Evolutionary conservation across 2,797 vertebrate species (phyloP), one percentile per base, ranked within the genome.

Genomic region (Microtus californicus): DNA sequence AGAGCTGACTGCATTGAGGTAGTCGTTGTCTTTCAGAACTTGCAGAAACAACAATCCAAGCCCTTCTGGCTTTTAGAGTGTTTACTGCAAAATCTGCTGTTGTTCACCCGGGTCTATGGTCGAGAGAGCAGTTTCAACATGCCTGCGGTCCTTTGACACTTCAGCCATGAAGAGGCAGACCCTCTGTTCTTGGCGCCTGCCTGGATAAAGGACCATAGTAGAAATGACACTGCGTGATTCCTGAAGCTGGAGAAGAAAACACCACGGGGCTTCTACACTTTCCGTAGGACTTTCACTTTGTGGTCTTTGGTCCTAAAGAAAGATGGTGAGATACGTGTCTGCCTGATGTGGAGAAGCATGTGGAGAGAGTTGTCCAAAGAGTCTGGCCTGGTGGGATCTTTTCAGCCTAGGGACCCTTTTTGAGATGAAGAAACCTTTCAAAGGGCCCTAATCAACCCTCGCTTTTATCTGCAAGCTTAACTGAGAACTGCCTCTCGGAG

Each of bases 231-330:
- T 17, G 11, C 3, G 11, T 67, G 43, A 10, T 79, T 85, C 87
- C 43, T 56, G 65, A 77, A 34, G 34, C 87, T 83, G 76, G 59
- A n/a, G 43, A 21, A 65, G 40, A 83, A 61, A 89, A 45, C 54
- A 37, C 4, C 17, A 25, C 15, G 10, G 45, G 71, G 31, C 25
- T 76, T 76, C 59, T 87, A n/a, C 34, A 31, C 63, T 87, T 77
- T 88, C 34, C 93, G 40, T 27, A 86, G 89, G 71, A 82, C 48
- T 71, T 23, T 92, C 17, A 40, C 14, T 63, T 76, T 29, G 14
- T n/a, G 56, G 93, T 48, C 1, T 86, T 67, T 86, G 48, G 63
- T 69, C 78, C 93, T 89, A 34, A 23, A 37, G 40, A 21, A 79
- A 65, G 31, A 63, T 37, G 43, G 12, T 89, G 19, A 17, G 48